Base-by-base conservation (phyloP, 2,113 vertebrate species). In the Hippocampus mohnikei region DNA sequence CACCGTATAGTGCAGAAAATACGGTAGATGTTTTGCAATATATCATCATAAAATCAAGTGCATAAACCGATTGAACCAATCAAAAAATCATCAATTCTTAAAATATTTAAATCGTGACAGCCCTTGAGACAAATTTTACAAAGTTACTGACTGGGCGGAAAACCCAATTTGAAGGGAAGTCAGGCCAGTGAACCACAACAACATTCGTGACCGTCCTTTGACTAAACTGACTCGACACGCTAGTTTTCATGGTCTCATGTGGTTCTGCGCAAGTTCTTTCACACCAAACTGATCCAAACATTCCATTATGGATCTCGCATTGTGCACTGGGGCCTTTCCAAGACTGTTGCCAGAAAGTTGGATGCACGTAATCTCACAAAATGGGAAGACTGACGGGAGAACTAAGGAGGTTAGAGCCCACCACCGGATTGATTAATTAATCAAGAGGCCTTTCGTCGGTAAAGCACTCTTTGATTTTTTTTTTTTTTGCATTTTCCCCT, bases 401-500 rank as follows among this genome's bases (percentile, higher is more conserved):
- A 33, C 16, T 33, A 33, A 8, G 27, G 58, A 7, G 15, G 13
- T 18, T 18, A 18, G 3, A 18, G 15, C 0, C 16, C 58, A 60
- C 27, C 27, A 16, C 6, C 56, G 2, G 27, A 55, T 55, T 23
- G 21, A 55, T 60, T 60, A 20, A 60, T 33, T 33, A 60, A 60
- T 60, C 27, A 18, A 60, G 27, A 33, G 16, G 15, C 58, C 25
- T 33, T 60, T 33, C 7, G 58, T 33, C 27, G 7, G 20, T 60
- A 33, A 80, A 72, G 69, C n/a, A 33, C 67, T 65, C 73, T 80
- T n/a, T 48, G 72, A 76, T 81, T 86, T 87, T 76, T 37, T 5
- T 33, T 33, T 33, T 33, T 33, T 33, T 33, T 33, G 77, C 83
- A 83, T 90, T 89, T 84, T 77, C 23, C 25, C 73, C 84, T 83